These are phyloP conservation scores for Torymus aiolomorphi DNA, from an alignment of 2,888 invertebrate genomes.

Conservation along the genomic window DNA sequence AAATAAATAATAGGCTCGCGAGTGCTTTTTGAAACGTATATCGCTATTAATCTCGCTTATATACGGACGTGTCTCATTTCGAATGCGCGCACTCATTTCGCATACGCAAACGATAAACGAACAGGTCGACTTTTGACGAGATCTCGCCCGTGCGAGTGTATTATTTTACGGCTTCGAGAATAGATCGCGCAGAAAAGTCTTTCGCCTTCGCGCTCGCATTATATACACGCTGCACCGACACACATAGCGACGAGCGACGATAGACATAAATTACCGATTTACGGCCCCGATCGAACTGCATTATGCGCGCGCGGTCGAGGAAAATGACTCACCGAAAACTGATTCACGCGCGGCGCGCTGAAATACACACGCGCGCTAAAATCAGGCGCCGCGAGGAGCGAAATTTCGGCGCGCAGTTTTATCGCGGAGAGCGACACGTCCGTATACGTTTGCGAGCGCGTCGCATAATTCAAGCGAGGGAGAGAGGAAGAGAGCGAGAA, in stretches of 20 bases:
- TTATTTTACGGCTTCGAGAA: constrained; percentile 23
- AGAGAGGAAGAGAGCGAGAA: background rate
- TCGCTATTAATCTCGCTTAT: constrained; percentile 48
- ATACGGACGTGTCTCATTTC: constrained; percentile 26
- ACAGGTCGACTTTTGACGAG: constrained; percentile 39
- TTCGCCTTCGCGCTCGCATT: constrained; percentile 2
- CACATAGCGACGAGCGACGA: constrained; percentile 44
- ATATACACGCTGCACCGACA: constrained; percentile 27
- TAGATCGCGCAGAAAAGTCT: constrained; percentile 24
- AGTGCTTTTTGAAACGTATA: constrained; percentile 28
- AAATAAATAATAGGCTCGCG: constrained; percentile 49
- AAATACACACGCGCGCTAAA: background rate
- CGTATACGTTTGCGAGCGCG: constrained; percentile 1
- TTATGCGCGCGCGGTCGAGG: background rate
- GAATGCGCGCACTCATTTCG: constrained; percentile 26
- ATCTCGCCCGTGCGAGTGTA: background rate
- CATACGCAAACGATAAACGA: constrained; percentile 30
- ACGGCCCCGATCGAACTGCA: constrained; percentile 35
- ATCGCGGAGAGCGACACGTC: background rate
- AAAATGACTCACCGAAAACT: constrained; percentile 45
- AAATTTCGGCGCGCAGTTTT: constrained; percentile 15
- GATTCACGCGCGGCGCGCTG: constrained; percentile 10
- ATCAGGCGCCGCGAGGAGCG: background rate
- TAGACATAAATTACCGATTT: constrained; percentile 58
- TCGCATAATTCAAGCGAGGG: constrained; percentile 19